These are phyloP conservation scores for Hirtodrosophila trivittata DNA, from an alignment of 2,888 invertebrate genomes.

Conservation along the genomic window DNA sequence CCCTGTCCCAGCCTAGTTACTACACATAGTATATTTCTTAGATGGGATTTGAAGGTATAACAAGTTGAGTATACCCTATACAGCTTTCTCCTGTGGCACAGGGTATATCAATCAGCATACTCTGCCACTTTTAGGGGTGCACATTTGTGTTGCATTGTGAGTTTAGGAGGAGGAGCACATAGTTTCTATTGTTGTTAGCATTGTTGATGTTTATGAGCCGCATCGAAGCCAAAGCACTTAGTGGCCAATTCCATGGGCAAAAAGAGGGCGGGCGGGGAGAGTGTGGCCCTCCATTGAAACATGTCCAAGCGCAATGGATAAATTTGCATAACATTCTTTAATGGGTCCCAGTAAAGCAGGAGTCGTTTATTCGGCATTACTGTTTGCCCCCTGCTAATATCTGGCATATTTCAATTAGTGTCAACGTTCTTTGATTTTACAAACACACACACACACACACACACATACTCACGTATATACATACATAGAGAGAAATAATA, in stretches of 20 bases:
- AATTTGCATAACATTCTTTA: slow-evolving; percentile 72
- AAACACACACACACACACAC: slow-evolving; percentile 21
- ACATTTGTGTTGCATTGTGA: slow-evolving; percentile 33
- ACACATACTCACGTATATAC: not conserved
- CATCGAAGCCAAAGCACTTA: slow-evolving; percentile 64
- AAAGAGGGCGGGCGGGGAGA: not conserved
- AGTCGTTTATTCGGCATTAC: slow-evolving; percentile 47
- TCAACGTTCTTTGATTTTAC: slow-evolving; percentile 66
- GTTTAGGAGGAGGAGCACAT: slow-evolving; percentile 2
- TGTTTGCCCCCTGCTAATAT: slow-evolving; percentile 60
- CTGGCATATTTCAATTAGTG: slow-evolving; percentile 74
- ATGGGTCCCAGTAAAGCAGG: slow-evolving; percentile 4
- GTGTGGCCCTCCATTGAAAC: slow-evolving; percentile 47
- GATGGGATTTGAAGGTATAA: too few relatives aligned
- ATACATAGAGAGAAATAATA: too few relatives aligned
- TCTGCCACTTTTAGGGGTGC: not conserved
- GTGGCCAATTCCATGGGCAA: slow-evolving; percentile 48
- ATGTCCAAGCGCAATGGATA: slow-evolving; percentile 60
- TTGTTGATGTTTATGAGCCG: slow-evolving; percentile 49
- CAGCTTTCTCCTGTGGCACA: slow-evolving; percentile 8
- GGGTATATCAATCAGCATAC: slow-evolving; percentile 17
- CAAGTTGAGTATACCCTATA: too few relatives aligned
- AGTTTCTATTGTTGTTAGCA: slow-evolving; percentile 20
- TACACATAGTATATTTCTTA: too few relatives aligned
- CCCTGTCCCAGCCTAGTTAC: too few relatives aligned